Conservation (phyloP, 2,797 vertebrate genomes). For the Ambastaia sidthimunki region DNA sequence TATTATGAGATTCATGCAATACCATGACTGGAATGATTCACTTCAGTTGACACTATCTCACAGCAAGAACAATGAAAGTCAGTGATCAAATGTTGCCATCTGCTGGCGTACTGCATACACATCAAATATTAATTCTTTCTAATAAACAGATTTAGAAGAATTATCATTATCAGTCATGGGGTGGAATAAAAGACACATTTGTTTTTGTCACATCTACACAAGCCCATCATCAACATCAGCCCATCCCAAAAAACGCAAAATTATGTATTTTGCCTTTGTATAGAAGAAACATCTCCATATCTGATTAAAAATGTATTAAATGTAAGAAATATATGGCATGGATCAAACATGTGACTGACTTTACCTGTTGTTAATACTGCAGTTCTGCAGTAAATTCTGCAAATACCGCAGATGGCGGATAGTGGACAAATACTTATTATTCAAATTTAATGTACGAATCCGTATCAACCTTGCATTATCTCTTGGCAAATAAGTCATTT, state of each 20-base stretch:
- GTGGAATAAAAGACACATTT: no score
- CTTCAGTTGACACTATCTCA: background rate
- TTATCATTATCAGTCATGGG: background rate
- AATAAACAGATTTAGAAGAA: constrained; percentile 5
- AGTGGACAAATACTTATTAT: constrained; percentile 72
- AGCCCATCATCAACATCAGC: no score
- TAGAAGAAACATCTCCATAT: no score
- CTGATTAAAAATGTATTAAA: no score
- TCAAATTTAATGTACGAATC: constrained; percentile 71
- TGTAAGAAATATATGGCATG: no score
- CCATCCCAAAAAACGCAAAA: no score
- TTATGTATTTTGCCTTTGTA: no score
- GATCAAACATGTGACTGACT: no score
- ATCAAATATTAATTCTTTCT: background rate
- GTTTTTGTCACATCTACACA: no score
- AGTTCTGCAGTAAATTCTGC: no score
- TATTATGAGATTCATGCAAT: background rate
- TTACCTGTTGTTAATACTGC: no score
- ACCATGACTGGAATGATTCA: background rate
- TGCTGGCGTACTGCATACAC: constrained; percentile 59
- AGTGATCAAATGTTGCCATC: constrained; percentile 70
- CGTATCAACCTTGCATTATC: constrained; percentile 64
- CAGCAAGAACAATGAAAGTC: background rate
- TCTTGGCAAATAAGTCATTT: constrained; percentile 66
- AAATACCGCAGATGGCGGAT: constrained; percentile 72